These are phyloP conservation scores for Leptoclinus maculatus DNA, from an alignment of 2,797 vertebrate genomes.

Conservation along the genomic window DNA sequence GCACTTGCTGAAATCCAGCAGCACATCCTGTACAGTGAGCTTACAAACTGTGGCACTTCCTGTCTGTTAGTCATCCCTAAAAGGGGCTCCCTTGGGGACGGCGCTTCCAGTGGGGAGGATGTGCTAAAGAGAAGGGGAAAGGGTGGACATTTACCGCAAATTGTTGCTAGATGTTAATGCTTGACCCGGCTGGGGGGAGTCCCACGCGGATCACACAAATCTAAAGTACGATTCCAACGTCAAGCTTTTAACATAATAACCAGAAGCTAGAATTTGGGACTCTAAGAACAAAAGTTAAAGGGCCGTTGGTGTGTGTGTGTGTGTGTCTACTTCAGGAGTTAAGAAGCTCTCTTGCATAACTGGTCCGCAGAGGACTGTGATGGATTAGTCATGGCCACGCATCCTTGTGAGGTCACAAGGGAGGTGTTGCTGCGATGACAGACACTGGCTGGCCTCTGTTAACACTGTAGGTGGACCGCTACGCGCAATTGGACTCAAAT, in stretches of 20 bases:
- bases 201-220: background rate
- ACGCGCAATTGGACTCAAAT: slow-evolving; percentile 8
- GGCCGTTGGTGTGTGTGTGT: background rate
- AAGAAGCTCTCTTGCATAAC: slow-evolving; percentile 56
- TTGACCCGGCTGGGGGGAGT: background rate
- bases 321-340: slow-evolving; percentile 4
- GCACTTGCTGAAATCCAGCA: slow-evolving; percentile 33
- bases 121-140: slow-evolving; percentile 55
- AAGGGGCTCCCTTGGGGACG: slow-evolving; percentile 36
- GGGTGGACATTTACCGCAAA: slow-evolving; percentile 23
- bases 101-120: slow-evolving; percentile 51
- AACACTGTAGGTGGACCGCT: slow-evolving; percentile 6
- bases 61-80: slow-evolving; percentile 51
- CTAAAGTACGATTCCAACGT: background rate
- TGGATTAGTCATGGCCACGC: background rate
- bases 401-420: slow-evolving; percentile 5
- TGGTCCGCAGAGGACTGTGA: slow-evolving; percentile 50
- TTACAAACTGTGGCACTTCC: slow-evolving; percentile 47
- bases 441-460: slow-evolving; percentile 20
- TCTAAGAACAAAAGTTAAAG: background rate
- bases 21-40: slow-evolving; percentile 40
- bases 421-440: slow-evolving; percentile 39
- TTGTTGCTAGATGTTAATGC: slow-evolving; percentile 12
- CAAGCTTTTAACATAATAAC: background rate
- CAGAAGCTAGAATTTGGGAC: background rate